Evolutionary conservation across 2,888 invertebrate genomes (phyloP).

Genomic region (Aphodius granarius): DNA sequence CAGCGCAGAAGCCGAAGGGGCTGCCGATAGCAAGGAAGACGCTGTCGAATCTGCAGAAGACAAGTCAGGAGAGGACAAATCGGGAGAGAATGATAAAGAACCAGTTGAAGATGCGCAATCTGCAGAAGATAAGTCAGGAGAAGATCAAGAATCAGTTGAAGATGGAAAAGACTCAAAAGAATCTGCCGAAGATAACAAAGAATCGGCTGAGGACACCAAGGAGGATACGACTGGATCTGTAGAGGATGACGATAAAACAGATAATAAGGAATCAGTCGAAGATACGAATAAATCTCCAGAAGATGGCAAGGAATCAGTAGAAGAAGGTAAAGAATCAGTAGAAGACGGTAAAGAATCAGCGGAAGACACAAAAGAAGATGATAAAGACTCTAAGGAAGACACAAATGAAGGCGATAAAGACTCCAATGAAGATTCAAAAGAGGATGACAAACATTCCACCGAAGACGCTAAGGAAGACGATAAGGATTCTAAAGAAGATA

Average conservation of each 20-base stretch:
- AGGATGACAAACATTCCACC: constrained; percentile 45
- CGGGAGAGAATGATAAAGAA: constrained; percentile 20
- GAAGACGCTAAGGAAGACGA: constrained; percentile 33
- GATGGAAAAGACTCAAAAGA: constrained; percentile 2
- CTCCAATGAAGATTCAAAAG: constrained; percentile 38
- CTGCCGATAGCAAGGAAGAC: constrained; percentile 32
- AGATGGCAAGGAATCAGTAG: constrained; percentile 32
- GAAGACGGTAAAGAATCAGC: constrained; percentile 33
- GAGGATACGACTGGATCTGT: not conserved
- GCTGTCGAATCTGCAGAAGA: constrained; percentile 33
- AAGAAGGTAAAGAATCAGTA: constrained; percentile 30
- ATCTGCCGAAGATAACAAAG: constrained; percentile 4
- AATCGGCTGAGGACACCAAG: constrained; percentile 12
- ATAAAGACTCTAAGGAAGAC: constrained; percentile 55
- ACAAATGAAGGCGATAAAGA: constrained; percentile 56
- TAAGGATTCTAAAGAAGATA: constrained; percentile 32
- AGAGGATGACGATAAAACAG: constrained; percentile 25
- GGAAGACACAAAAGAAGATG: constrained; percentile 44
- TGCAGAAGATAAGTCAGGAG: constrained; percentile 21
- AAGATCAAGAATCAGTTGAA: constrained; percentile 20
- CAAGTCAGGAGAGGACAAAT: constrained; percentile 33
- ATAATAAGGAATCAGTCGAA: constrained; percentile 14
- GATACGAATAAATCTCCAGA: constrained; percentile 42
- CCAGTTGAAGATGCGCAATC: constrained; percentile 33
- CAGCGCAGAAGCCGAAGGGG: constrained; percentile 37